Conservation (phyloP, 2,797 vertebrate genomes). For the Chlorospingus semifuscus region DNA sequence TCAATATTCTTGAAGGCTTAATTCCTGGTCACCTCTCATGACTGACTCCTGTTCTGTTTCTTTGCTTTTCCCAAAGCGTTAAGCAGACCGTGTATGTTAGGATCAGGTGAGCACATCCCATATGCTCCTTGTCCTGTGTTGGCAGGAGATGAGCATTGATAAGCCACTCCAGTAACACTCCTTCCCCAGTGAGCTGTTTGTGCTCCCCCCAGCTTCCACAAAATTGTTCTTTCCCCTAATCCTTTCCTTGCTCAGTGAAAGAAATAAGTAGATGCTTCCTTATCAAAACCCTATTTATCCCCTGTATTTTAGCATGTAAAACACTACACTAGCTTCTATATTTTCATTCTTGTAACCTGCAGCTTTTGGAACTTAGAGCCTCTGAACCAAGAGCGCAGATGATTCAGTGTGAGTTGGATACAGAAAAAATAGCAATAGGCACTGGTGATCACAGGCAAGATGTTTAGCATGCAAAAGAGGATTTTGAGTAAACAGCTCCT, state of each 20-base stretch:
- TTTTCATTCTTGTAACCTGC: slow-evolving; percentile 32
- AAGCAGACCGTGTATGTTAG: slow-evolving; percentile 40
- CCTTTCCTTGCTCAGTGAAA: not conserved
- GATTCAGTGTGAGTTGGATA: not conserved
- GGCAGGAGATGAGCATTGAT: slow-evolving; percentile 24
- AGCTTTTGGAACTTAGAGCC: not conserved
- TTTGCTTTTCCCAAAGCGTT: not conserved
- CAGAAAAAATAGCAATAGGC: not conserved
- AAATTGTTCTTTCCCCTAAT: not conserved
- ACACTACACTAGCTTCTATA: not conserved
- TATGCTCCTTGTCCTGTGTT: not conserved
- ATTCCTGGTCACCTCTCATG: not conserved
- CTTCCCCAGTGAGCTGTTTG: not conserved
- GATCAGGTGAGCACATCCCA: slow-evolving; percentile 61
- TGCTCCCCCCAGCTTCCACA: not conserved
- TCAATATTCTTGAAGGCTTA: not conserved
- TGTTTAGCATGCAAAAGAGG: not conserved
- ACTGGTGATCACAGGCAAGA: not conserved
- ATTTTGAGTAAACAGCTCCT: not conserved
- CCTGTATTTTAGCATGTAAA: not conserved
- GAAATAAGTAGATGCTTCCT: not conserved
- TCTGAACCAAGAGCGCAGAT: not conserved
- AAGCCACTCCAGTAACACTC: not conserved
- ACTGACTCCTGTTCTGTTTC: slow-evolving; percentile 20
- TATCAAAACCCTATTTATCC: not conserved